Base-by-base conservation (phyloP, 2,113 vertebrate genomes). In the Coregonus clupeaformis region DNA sequence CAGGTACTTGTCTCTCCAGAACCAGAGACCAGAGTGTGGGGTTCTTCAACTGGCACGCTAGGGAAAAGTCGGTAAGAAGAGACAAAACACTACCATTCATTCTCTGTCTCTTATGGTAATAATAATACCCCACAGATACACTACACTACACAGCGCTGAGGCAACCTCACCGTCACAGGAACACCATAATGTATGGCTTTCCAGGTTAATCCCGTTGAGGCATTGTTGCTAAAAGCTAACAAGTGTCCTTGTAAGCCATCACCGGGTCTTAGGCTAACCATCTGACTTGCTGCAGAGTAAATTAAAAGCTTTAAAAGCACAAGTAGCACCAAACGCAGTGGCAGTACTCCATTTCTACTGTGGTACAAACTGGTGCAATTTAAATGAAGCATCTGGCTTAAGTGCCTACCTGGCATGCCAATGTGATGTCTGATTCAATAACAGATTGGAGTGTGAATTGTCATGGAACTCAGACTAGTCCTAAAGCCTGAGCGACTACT, bases 311-410 rank as follows among this genome's bases (percentile, higher is more conserved):
- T n/a, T 14, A 68, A 72, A 59, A 71, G 49, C 69, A 32, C 49
- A 16, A 60, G 55, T 72, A n/a, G 6, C 32, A 36, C 16, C 59
- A 72, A 72, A 32, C 57, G 1, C 36, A 18, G 55, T 60, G 30
- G 24, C 30, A 36, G n/a, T 14, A 42, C 52, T 60, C 30, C n/a
- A 24, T 4, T 25, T 60, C 29, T 62, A 22, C 27, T 60, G 29
- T 60, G 29, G 60, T 72, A 36, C 55, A 62, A 60, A 62, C 57
- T 60, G 70, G 32, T 62, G 70, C 55, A 62, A 72, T 72, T 72
- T 24, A 22, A 45, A 57, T 72, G 55, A 60, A 60, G 27, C 32
- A 25, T 68, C 42, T 68, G n/a, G 36, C 36, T 68, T 9, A 68
- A 47, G 67, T 68, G 47, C 67, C 67, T 24, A n/a, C 42, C 32